Evolutionary conservation across 2,797 vertebrate species (phyloP).

Genomic region (Aphelocoma californica): DNA sequence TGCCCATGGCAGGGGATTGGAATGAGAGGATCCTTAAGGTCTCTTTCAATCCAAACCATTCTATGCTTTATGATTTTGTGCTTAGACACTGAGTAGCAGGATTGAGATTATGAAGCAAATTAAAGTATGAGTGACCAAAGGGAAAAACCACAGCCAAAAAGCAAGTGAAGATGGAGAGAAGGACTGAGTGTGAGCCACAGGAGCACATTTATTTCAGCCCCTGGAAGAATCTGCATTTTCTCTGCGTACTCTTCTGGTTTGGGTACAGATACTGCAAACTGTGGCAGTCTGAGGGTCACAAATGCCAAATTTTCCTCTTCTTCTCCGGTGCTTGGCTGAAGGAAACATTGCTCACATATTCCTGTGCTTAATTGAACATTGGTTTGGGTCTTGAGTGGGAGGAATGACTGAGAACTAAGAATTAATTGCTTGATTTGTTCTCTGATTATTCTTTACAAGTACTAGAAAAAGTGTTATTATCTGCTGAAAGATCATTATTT

Average conservation of each 20-base stretch:
- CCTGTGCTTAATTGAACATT: neutral
- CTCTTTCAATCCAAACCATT: neutral
- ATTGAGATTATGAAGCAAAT: neutral
- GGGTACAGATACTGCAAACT: neutral
- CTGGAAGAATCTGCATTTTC: neutral
- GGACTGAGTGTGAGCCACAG: neutral
- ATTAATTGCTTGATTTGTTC: constrained; percentile 22
- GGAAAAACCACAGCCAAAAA: neutral
- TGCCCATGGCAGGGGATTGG: neutral
- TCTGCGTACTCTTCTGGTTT: neutral
- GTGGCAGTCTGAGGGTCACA: neutral
- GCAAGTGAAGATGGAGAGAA: neutral
- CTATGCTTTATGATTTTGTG: neutral
- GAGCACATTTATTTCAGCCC: neutral
- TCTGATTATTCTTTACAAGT: neutral
- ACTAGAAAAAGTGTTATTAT: constrained; percentile 30
- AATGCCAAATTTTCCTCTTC: neutral
- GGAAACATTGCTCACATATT: neutral
- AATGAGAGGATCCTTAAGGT: neutral
- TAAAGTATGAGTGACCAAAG: neutral
- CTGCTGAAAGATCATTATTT: constrained; percentile 8
- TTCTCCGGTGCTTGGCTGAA: neutral
- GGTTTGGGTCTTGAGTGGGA: neutral
- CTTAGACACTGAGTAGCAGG: neutral
- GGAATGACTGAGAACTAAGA: neutral